Evolutionary conservation across 2,797 vertebrate species (phyloP), one percentile per base, ranked within the genome.

Genomic region (Salmo trutta): DNA sequence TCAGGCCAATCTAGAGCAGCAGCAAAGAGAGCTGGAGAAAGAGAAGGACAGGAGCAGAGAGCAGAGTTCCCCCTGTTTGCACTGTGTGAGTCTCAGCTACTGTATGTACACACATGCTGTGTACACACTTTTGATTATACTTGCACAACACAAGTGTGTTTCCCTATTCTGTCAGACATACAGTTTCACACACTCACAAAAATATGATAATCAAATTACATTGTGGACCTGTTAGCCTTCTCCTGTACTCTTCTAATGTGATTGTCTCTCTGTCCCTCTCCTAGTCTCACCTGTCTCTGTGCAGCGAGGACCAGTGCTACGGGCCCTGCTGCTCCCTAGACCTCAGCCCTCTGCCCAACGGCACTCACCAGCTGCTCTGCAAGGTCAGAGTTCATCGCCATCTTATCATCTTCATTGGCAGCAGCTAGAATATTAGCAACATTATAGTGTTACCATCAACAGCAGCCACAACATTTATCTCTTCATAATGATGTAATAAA

Each of bases 1-100:
- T 85, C 95, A 98, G 89, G 95, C 93, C 24, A 92, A 91, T 88
- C 73, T 95, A 78, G 97, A 98, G 0, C 93, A 96, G 81, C 95
- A 95, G 85, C 91, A 94, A 88, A 91, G 93, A 68, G 96, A 97
- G 82, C 93, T 95, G 36, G 86, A 96, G 87, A 87, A 71, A 33
- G 91, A 91, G 81, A 83, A 79, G 62, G 92, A 92, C 82, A 81
- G 82, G 75, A 82, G 81, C 67, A 84, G 47, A 3, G 90, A 91
- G 81, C 84, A 91, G 84, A 92, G 82, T 86, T 62, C 56, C 31
- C 27, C 88, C 79, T 92, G 91, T 74, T 85, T 93, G 84, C 85
- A 93, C 78, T 94, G 93, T 78, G 94, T 95, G 83, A 92, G 93
- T 90, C 6, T 3, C 24, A 41, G 5, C 31, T 73, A 16, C 17